Evolutionary conservation across 1,140 invertebrate species (phyloP).

Genomic region (Bombus sibiricus): DNA sequence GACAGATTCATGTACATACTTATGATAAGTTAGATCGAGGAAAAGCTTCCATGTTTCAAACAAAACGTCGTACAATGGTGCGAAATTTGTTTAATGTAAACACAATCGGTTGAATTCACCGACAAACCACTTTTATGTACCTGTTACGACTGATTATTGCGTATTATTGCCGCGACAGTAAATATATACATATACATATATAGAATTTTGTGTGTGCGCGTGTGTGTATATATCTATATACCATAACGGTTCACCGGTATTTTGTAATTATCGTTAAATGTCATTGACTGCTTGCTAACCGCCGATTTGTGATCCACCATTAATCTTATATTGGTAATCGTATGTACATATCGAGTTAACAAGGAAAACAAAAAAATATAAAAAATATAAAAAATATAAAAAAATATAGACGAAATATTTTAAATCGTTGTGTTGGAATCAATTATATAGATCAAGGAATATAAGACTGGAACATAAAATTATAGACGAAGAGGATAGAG

Average conservation of each 20-base stretch:
- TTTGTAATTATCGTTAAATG: conserved; percentile 67
- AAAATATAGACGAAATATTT: not conserved
- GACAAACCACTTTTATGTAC: conserved; percentile 60
- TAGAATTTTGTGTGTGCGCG: conserved; percentile 26
- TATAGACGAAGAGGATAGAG: not conserved
- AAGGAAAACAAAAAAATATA: not conserved
- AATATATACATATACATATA: conserved; percentile 49
- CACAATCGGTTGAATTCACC: conserved; percentile 38
- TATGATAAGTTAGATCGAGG: not conserved
- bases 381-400: not conserved
- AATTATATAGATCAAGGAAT: not conserved
- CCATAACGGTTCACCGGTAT: conserved; percentile 51
- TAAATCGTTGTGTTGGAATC: not conserved
- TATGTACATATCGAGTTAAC: conserved; percentile 65
- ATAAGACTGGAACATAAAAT: not conserved
- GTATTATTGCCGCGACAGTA: conserved; percentile 40
- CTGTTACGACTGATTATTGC: conserved; percentile 60
- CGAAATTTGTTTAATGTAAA: not conserved
- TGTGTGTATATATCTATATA: conserved; percentile 58
- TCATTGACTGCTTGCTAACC: conserved; percentile 61
- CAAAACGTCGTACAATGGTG: not conserved
- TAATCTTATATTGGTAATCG: conserved; percentile 36
- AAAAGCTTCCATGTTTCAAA: not conserved
- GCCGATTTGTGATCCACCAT: conserved; percentile 51
- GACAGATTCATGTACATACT: not conserved